phyloP scores from a whole-genome alignment of 2,113 vertebrate species.

The Crotophaga sulcirostris region DNA sequence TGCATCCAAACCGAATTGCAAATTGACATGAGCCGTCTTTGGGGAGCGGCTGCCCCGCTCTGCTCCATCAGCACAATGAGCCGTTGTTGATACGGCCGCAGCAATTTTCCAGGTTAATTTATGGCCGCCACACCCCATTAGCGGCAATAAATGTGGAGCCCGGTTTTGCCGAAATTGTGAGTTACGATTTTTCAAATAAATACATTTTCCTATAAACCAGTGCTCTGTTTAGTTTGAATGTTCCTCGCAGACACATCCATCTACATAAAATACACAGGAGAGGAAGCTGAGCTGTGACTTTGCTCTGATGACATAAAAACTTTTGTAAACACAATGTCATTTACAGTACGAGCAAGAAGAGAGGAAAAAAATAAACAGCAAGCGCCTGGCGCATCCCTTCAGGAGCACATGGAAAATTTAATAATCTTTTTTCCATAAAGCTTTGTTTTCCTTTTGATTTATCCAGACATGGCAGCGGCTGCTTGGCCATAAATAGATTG shows the following conservation, averaged over 20 bases:
- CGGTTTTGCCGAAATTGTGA: constrained; percentile 77
- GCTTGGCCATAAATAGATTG: constrained; percentile 72
- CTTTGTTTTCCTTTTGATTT: constrained; percentile 71
- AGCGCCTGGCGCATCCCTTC: constrained; percentile 44
- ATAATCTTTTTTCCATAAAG: constrained; percentile 76
- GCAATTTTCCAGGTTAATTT: constrained; percentile 70
- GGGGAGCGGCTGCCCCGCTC: not conserved
- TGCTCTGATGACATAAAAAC: constrained; percentile 80
- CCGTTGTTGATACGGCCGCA: constrained; percentile 23
- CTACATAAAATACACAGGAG: constrained; percentile 76
- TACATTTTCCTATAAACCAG: constrained; percentile 78
- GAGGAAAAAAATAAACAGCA: constrained; percentile 50
- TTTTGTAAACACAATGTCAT: constrained; percentile 80
- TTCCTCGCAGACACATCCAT: constrained; percentile 74
- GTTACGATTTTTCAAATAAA: constrained; percentile 83
- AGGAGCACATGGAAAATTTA: constrained; percentile 73
- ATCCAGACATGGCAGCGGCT: constrained; percentile 32
- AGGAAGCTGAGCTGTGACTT: constrained; percentile 78
- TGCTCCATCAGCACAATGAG: constrained; percentile 38
- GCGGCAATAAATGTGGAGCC: constrained; percentile 74
- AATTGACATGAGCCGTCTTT: not conserved
- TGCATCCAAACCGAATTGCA: not conserved
- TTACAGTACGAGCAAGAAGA: constrained; percentile 53
- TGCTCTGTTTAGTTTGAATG: constrained; percentile 75
- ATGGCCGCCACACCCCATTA: constrained; percentile 66